Evolutionary conservation across 2,113 vertebrate genomes (phyloP).

Genomic region (Chitala chitala): DNA sequence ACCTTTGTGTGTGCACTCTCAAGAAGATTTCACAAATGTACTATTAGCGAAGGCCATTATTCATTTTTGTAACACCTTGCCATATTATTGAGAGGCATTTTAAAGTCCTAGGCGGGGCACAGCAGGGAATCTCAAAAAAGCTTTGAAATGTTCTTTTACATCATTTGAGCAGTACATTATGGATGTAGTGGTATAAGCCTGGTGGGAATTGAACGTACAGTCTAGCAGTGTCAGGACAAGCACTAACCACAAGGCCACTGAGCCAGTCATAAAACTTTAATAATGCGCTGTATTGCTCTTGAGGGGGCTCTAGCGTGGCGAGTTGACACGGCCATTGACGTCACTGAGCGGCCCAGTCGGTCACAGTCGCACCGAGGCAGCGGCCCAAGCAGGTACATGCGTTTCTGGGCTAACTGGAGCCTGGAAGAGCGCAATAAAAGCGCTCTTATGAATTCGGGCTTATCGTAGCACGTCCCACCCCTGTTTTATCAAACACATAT

Average conservation of each 20-base stretch:
- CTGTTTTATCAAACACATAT: not conserved
- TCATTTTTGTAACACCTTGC: conserved; percentile 10
- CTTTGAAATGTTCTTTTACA: conserved; percentile 1
- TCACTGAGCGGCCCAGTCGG: not conserved
- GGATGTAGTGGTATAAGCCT: not conserved
- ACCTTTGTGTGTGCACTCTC: not conserved
- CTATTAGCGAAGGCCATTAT: conserved; percentile 1
- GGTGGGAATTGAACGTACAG: not conserved
- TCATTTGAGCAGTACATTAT: not conserved
- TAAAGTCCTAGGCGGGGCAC: not conserved
- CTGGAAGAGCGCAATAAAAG: not conserved
- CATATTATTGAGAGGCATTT: not conserved
- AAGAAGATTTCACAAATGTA: conserved; percentile 4
- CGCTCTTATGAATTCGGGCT: not conserved
- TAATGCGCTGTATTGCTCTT: not conserved
- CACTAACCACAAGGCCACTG: conserved; percentile 4
- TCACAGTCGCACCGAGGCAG: not conserved
- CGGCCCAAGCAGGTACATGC: not conserved
- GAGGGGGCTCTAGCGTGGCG: not conserved
- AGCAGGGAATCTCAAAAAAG: not conserved
- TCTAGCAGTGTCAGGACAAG: conserved; percentile 3
- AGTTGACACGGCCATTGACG: not conserved
- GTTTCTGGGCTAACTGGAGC: not conserved
- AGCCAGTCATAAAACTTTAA: conserved; percentile 5
- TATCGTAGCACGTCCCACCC: not conserved